Percentiles rank a stretch among this genome's conserved stretches.
phyloP scores from a whole-genome alignment of 2,888 invertebrate species.

The Pseudanteris insignis region DNA sequence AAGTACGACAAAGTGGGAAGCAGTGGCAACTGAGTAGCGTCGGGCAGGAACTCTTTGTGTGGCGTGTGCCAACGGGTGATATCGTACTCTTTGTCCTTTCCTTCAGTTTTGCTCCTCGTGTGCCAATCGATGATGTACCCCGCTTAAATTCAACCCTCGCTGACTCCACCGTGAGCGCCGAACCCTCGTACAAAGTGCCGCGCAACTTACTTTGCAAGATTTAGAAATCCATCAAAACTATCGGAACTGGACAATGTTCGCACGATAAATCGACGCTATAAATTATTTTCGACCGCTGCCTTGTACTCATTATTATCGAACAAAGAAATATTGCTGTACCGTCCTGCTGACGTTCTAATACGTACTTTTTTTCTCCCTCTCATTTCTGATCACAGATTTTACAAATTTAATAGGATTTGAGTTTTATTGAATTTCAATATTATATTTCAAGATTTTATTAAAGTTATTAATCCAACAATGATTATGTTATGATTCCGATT shows the following conservation, averaged over 20 bases:
- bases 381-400: too few relatives aligned
- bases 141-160: conserved; percentile 50
- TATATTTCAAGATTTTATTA: too few relatives aligned
- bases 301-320: too few relatives aligned
- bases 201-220: conserved; percentile 17
- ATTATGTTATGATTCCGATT: too few relatives aligned
- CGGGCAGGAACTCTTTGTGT: conserved; percentile 51
- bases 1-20: conserved; percentile 11
- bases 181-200: conserved; percentile 42
- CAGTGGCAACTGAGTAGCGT: conserved; percentile 15
- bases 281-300: too few relatives aligned
- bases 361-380: too few relatives aligned
- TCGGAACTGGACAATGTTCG: background rate
- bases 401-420: too few relatives aligned
- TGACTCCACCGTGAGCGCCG: conserved; percentile 23
- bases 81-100: conserved; percentile 54
- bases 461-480: too few relatives aligned
- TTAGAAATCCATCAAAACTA: conserved; percentile 24
- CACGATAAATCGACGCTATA: too few relatives aligned
- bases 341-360: too few relatives aligned
- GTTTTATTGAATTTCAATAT: too few relatives aligned
- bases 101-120: conserved; percentile 51
- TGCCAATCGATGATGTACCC: conserved; percentile 57
- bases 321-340: too few relatives aligned
- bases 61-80: conserved; percentile 57